Evolutionary conservation across 2,797 vertebrate species (phyloP).

Genomic region (Danio aesculapii): DNA sequence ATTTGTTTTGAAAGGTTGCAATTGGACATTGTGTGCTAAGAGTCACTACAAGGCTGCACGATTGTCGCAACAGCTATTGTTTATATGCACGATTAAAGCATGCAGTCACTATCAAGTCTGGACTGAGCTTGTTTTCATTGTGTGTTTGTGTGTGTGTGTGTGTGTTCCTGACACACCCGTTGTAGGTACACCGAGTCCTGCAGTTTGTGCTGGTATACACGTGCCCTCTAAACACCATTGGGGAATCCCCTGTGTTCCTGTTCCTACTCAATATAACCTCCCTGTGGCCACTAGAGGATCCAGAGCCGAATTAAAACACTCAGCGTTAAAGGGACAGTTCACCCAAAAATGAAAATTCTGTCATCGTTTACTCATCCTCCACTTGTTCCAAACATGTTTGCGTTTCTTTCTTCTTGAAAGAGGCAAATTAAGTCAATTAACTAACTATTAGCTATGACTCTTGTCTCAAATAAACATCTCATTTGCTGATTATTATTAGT

Average conservation of each 20-base stretch:
- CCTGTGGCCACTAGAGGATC: conserved; percentile 10
- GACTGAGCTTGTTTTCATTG: conserved; percentile 8
- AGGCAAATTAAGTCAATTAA: no score
- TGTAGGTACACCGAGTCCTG: conserved; percentile 23
- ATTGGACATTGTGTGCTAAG: neutral
- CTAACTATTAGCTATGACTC: no score
- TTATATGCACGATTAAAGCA: neutral
- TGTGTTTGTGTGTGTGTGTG: neutral
- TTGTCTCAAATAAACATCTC: no score
- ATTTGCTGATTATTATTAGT: no score
- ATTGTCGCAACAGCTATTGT: neutral
- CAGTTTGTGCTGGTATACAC: conserved; percentile 28
- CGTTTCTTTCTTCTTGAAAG: no score
- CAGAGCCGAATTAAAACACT: conserved; percentile 13
- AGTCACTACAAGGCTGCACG: neutral
- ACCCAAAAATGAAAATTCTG: no score
- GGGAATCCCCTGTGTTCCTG: conserved; percentile 58
- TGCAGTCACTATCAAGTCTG: neutral
- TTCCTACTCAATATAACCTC: conserved; percentile 45
- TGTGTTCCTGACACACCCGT: neutral
- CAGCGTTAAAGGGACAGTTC: no score
- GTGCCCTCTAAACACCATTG: conserved; percentile 49
- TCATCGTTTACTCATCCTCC: no score
- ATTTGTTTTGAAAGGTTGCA: neutral
- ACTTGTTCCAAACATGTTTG: no score